Percentiles rank a stretch among this genome's conserved stretches.
phyloP scores from a whole-genome alignment of 2,888 invertebrate genomes.

The Cataglyphis livida region DNA sequence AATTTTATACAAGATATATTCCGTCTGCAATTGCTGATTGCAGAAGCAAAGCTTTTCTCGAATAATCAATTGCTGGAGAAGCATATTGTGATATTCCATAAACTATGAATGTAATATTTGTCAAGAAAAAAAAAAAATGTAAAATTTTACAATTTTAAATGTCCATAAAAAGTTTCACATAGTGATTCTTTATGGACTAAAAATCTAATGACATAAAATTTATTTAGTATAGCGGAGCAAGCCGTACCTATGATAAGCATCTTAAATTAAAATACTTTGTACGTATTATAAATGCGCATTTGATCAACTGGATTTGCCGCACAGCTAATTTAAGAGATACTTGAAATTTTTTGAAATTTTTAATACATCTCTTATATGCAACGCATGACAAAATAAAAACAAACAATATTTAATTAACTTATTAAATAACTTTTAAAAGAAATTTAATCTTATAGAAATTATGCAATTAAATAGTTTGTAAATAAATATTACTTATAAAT shows the following conservation, averaged over 20 bases:
- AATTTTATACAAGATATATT: background rate
- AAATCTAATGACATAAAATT: background rate
- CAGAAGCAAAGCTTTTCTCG: background rate
- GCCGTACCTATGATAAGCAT: constrained; percentile 3
- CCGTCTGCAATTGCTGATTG: background rate
- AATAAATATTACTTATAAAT: background rate
- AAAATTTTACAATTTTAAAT: background rate
- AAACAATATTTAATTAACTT: background rate
- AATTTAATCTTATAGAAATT: background rate
- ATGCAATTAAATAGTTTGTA: background rate
- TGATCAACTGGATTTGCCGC: constrained; percentile 67
- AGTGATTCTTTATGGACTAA: background rate
- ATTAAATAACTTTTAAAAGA: background rate
- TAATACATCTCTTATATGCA: background rate
- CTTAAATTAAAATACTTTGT: constrained; percentile 21
- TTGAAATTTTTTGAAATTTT: constrained; percentile 69
- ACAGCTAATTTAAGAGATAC: constrained; percentile 68
- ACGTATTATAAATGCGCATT: constrained; percentile 42
- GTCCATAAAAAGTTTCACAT: background rate
- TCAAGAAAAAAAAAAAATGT: background rate
- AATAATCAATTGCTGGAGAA: background rate
- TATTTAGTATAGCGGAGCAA: background rate
- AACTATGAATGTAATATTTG: background rate
- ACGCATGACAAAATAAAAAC: background rate
- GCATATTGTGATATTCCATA: background rate